phyloP scores from a whole-genome alignment of 1,140 invertebrate species.

The Drosophila ambigua region DNA sequence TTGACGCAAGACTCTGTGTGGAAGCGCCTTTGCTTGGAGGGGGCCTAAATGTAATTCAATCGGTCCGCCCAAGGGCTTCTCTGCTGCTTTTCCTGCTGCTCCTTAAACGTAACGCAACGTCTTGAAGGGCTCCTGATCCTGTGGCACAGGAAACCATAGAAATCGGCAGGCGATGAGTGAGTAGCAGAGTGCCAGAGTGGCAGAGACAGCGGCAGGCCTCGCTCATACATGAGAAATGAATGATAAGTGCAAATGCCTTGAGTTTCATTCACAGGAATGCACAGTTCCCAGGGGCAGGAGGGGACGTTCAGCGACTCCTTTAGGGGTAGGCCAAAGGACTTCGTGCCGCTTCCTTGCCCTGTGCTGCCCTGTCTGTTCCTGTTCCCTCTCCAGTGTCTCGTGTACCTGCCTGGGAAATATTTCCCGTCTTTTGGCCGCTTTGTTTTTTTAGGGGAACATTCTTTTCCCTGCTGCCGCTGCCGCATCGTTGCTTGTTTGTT shows the following conservation, averaged over 20 bases:
- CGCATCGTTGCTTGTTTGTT: conserved; percentile 29
- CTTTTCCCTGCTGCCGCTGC: conserved; percentile 20
- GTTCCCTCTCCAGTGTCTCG: conserved; percentile 16
- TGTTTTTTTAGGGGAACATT: conserved; percentile 60
- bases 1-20: conserved; percentile 44
- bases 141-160: conserved; percentile 76
- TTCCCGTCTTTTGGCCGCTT: conserved; percentile 49
- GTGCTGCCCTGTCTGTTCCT: conserved; percentile 30
- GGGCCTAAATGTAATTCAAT: conserved; percentile 66
- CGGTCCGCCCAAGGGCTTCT: conserved; percentile 68
- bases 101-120: conserved; percentile 23
- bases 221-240: conserved; percentile 66
- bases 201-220: no score
- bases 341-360: conserved; percentile 31
- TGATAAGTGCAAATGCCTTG: conserved; percentile 72
- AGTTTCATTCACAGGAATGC: conserved; percentile 76
- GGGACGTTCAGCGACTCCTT: conserved; percentile 5
- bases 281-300: conserved; percentile 49
- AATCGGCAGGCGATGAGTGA: conserved; percentile 58
- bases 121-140: conserved; percentile 41
- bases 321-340: conserved; percentile 54
- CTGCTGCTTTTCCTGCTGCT: not conserved
- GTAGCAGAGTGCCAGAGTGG: conserved; percentile 2
- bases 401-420: conserved; percentile 77
- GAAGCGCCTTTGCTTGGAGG: conserved; percentile 14